Evolutionary conservation across 2,888 invertebrate species (phyloP), one percentile per base, ranked within the genome.

Genomic region (Patella ulyssiponensis): DNA sequence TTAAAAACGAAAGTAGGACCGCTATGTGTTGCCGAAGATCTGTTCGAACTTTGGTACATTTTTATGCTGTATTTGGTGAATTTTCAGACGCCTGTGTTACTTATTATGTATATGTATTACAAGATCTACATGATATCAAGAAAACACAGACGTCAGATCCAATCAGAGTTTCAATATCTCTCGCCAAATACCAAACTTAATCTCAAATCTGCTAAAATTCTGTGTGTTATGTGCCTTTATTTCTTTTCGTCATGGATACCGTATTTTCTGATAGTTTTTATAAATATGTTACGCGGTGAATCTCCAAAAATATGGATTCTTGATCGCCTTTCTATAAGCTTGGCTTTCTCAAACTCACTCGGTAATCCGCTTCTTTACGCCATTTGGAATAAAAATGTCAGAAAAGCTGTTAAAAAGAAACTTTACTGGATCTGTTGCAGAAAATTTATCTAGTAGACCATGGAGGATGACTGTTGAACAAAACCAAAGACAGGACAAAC

Each of bases 291-390:
- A 11, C 14, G 33, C 1, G 2, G 33, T 15, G 51, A 33, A 17
- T 27, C 33, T 1, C 51, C 27, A 2, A 51, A 20, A 14, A 58
- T 64, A 20, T 15, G n/a, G 33, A 4, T 74, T 52, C 64, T 64
- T 14, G 44, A 58, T 11, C 58, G 74, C 20, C 12, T 74, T 44
- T 58, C 69, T 9, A 64, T 64, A 15, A 44, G 23, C 2, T 23
- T 74, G 20, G 74, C 74, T 69, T 58, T 74, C 33, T 17, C 51
- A 1, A 74, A 74, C 23, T 74, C 74, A 14, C 64, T 74, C 44
- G 74, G 74, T 23, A 74, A 74, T 52, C 74, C 74, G 20, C 58
- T 74, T 51, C 44, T 74, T 3, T 74, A 74, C 51, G 74, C 58
- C 17, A 64, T 64, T 12, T 56, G 56, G 17, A 69, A 74, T 5